Evolutionary conservation across 37 sponge, comb jelly and placozoan genomes (phyloP), one percentile per base, ranked within the genome.

Genomic region (Haliclona indistincta): DNA sequence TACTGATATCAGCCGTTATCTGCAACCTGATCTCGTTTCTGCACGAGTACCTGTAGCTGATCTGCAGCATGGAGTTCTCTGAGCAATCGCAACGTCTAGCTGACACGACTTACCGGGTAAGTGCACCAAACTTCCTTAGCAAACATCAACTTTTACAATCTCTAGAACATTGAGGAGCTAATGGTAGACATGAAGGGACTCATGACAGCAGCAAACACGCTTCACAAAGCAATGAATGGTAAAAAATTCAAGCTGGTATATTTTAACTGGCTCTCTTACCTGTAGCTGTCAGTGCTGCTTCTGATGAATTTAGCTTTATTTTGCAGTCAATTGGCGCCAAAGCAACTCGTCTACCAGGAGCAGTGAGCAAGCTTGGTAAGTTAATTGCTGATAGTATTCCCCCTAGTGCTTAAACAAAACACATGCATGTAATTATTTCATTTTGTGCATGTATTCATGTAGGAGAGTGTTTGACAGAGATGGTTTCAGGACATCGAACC

Each of bases 101-200:
- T 4, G 85, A 79, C 41, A 80, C 90, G 4, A 89, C 90, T 3
- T 89, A 67, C 76, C 73, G 77, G 36, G 90, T 89, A 54, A 70
- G 82, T 63, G 29, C 2, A 5, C 33, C 40, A 64, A 28, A 19
- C 4, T 13, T 13, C 7, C 15, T 25, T 32, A 38, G 11, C 22
- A 37, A 19, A 38, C 38, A 28, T 37, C 15, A 32, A 67, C 15
- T 44, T 4, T 44, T 4, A 49, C 34, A 17, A 29, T 22, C 30
- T 63, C 19, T 43, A 88, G 90, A 79, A 84, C 60, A 62, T 76
- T 37, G 85, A 84, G 51, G 90, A 89, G 19, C 36, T 87, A 25
- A 52, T 79, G 11, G 38, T 36, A 26, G 80, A 89, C 4, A 42
- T 89, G 60, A 69, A 56, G 6, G 47, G 70, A 1, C 44, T 89